A percentile compares a stretch with the other conserved stretches of the same genome.
phyloP scores from a whole-genome alignment of 2,888 invertebrate genomes.

The Protodeltote pygarga region DNA sequence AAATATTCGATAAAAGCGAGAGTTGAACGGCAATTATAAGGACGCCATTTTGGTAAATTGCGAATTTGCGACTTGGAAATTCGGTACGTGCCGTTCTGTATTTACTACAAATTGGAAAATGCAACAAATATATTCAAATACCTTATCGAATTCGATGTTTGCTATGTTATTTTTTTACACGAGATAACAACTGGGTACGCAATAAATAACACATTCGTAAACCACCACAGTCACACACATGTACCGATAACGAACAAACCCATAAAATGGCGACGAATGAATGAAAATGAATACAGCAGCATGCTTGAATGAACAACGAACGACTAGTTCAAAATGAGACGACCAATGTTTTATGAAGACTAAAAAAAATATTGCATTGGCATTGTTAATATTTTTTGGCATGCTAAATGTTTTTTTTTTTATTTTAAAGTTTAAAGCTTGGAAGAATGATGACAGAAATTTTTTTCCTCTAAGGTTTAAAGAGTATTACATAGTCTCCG shows the following conservation, averaged over 20 bases:
- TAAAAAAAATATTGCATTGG: no score
- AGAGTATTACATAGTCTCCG: no score
- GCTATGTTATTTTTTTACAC: slow-evolving; percentile 7
- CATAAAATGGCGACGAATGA: slow-evolving; percentile 28
- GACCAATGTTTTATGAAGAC: no score
- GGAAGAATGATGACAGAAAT: no score
- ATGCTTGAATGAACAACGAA: neutral
- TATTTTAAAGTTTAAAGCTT: no score
- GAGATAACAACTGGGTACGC: neutral
- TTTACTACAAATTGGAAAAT: neutral
- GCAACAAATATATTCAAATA: slow-evolving; percentile 5
- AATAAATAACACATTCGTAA: slow-evolving; percentile 1
- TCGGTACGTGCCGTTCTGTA: neutral
- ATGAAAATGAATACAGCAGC: slow-evolving; percentile 5
- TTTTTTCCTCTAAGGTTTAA: no score
- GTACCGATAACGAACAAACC: slow-evolving; percentile 27
- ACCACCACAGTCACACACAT: slow-evolving; percentile 2
- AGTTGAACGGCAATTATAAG: slow-evolving; percentile 15
- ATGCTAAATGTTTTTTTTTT: no score
- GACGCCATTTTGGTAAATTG: slow-evolving; percentile 50
- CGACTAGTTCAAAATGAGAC: neutral
- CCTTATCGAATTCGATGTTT: slow-evolving; percentile 17
- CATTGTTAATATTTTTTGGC: no score
- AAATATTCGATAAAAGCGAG: slow-evolving; percentile 23
- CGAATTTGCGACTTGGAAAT: neutral